A percentile compares a stretch with the other conserved stretches of the same genome.
phyloP scores from a whole-genome alignment of 2,888 invertebrate genomes.

The Drosophila pegasa region DNA sequence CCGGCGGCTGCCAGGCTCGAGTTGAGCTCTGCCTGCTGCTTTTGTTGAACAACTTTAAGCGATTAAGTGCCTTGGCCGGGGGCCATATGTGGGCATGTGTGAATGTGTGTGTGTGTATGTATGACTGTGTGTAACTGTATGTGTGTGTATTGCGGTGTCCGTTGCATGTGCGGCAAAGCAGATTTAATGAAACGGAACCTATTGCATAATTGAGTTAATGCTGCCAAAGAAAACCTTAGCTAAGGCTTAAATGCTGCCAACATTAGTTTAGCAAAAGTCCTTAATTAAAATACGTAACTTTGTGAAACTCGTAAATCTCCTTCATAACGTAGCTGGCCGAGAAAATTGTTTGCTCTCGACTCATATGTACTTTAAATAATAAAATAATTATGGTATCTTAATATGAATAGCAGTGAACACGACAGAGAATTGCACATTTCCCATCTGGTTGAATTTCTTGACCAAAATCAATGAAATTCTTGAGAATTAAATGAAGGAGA shows the following conservation, averaged over 20 bases:
- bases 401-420: not conserved
- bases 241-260: slow-evolving; percentile 24
- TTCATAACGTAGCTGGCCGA: too few species aligned
- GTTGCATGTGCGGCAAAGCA: slow-evolving; percentile 49
- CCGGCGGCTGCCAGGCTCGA: slow-evolving; percentile 54
- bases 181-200: slow-evolving; percentile 77
- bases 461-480: not conserved
- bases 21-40: slow-evolving; percentile 47
- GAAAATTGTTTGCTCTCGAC: not conserved
- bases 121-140: not conserved
- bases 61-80: slow-evolving; percentile 61
- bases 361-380: not conserved
- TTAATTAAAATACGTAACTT: not conserved
- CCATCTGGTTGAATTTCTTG: not conserved
- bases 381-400: not conserved
- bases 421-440: not conserved
- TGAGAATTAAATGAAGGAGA: not conserved
- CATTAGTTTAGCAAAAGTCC: slow-evolving; percentile 3
- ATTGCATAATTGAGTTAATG: slow-evolving; percentile 74
- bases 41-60: slow-evolving; percentile 64
- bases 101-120: slow-evolving; percentile 2
- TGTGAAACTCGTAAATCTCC: not conserved
- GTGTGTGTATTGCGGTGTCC: slow-evolving; percentile 5
- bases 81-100: slow-evolving; percentile 26
- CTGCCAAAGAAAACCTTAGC: slow-evolving; percentile 30